Conservation (phyloP, 2,888 invertebrate species). For the Meghimatium bilineatum region DNA sequence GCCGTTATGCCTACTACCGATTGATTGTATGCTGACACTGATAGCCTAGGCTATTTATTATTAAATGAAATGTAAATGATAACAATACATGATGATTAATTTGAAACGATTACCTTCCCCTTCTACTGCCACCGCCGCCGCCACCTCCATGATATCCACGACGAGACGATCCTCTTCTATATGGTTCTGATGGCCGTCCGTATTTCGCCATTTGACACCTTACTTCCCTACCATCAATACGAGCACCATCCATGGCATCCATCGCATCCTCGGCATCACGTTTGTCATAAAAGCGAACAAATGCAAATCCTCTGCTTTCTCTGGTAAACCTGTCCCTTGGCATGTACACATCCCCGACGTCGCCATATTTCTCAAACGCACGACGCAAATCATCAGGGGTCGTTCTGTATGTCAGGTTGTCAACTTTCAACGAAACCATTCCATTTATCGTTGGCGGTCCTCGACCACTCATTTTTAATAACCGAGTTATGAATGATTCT, state of each 20-base stretch:
- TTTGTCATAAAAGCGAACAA: conserved; percentile 90
- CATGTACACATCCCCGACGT: conserved; percentile 99
- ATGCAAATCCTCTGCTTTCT: conserved; percentile 98
- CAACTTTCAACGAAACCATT: conserved; percentile 97
- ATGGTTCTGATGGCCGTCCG: conserved; percentile 23
- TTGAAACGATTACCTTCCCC: conserved; percentile 10
- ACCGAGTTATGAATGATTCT: background rate
- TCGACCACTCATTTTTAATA: conserved; percentile 52
- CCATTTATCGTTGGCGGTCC: conserved; percentile 78
- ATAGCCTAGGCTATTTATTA: no score
- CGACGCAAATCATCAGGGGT: conserved; percentile 94
- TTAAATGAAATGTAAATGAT: no score
- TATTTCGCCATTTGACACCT: conserved; percentile 95
- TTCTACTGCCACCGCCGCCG: background rate
- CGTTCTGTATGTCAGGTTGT: conserved; percentile 97
- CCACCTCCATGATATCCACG: conserved; percentile 53
- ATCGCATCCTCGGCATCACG: conserved; percentile 98
- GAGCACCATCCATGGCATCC: conserved; percentile 95
- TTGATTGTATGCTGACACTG: no score
- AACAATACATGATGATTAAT: no score
- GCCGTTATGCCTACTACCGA: no score
- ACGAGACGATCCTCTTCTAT: conserved; percentile 78
- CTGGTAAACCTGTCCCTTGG: conserved; percentile 96
- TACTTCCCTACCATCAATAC: conserved; percentile 96
- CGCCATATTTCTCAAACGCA: conserved; percentile 89